Base-by-base conservation (phyloP, 2,888 invertebrate genomes). In the Aphrophora alni region DNA sequence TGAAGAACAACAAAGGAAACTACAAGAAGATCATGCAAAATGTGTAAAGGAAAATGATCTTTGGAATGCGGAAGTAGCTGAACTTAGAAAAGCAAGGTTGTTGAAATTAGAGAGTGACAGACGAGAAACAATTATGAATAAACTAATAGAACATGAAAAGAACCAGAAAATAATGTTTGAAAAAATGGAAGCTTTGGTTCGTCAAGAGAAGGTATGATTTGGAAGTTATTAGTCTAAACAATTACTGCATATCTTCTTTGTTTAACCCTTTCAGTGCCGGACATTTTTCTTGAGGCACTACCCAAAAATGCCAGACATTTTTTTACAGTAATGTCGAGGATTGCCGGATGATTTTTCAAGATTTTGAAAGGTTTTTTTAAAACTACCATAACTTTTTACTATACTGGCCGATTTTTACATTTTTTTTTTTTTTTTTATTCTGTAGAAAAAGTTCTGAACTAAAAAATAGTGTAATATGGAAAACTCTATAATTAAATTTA, bases 11-110 rank as follows among this genome's bases (percentile, higher is more conserved):
- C 91, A 14, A 88, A 90, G 90, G 75, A 87, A 91, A 75, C 92
- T 92, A 82, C 91, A 93, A 0, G 91, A 92, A 5, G 94, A 95
- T 84, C 93, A 92, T 88, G 88, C 89, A 73, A 86, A 86, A 12
- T 93, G 93, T 84, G 87, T 90, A 2, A 87, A 90, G 83, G 86
- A 93, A 14, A 95, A 95, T 86, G 91, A 93, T 0, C 88, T 90
- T 83, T 96, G 96, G 95, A 95, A 95, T 87, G 88, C 89, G 0
- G 88, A 91, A 85, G 89, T 93, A 26, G 92, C 92, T 0, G 85
- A 87, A 0, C 88, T 91, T 69, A 90, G 96, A 7, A 91, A 93
- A 59, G 87, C 89, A 74, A 90, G 94, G 51, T 87, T 93, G 76
- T 88, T 88, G 17, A 86, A 89, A 71, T 90, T 91, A 85, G 87